These are phyloP conservation scores for Dorcus hopei DNA, from an alignment of 2,888 invertebrate species.

Conservation along the genomic window DNA sequence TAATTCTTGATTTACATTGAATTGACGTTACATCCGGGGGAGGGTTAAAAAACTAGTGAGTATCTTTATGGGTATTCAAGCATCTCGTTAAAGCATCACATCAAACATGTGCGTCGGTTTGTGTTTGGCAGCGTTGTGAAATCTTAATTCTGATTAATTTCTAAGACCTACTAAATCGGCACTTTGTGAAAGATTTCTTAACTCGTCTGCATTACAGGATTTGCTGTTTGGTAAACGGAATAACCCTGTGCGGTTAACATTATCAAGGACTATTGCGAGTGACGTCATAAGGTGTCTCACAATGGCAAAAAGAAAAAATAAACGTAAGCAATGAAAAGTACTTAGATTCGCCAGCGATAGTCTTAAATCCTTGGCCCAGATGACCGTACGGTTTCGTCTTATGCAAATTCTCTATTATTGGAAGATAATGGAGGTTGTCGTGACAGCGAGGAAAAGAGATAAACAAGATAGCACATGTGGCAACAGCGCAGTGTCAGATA, in stretches of 20 bases:
- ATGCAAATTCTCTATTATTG: constrained; percentile 7
- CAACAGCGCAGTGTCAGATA: constrained; percentile 29
- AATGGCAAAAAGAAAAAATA: constrained; percentile 27
- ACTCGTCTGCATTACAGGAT: too few relatives aligned
- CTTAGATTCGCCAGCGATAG: constrained; percentile 2
- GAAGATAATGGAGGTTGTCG: constrained; percentile 5
- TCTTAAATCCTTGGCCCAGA: constrained; percentile 27
- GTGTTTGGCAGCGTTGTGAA: too few relatives aligned
- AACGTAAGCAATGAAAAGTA: constrained; percentile 10
- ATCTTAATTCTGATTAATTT: too few relatives aligned
- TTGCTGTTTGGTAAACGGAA: constrained; percentile 9
- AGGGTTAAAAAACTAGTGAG: too few relatives aligned
- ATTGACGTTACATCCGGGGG: too few relatives aligned
- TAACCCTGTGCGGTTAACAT: constrained; percentile 29
- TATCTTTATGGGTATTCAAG: too few relatives aligned
- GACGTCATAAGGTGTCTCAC: constrained; percentile 30
- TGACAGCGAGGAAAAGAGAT: constrained; percentile 6
- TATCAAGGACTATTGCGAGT: constrained; percentile 28
- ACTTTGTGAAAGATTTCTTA: too few relatives aligned
- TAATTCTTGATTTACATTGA: too few relatives aligned
- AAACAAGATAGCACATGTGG: constrained; percentile 21
- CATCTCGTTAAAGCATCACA: too few relatives aligned
- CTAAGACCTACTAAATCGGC: too few relatives aligned
- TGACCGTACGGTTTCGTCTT: constrained; percentile 1
- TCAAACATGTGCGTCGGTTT: too few relatives aligned